Evolutionary conservation across 2,888 invertebrate genomes (phyloP), one percentile per base, ranked within the genome.

Genomic region (Limenitis camilla): DNA sequence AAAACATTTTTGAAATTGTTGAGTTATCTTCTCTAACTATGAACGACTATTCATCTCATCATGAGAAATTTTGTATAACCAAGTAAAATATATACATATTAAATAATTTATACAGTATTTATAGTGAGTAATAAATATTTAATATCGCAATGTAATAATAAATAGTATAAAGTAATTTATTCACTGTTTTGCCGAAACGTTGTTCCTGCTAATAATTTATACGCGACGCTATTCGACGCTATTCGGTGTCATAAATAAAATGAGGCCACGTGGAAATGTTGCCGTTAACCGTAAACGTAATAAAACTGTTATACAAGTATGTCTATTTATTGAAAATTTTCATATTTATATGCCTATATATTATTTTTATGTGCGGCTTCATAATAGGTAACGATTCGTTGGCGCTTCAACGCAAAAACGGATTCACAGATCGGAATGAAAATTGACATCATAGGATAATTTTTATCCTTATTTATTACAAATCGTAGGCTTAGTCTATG

Each of bases 221-320:
- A 53, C 44, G 48, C 52, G 36, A 51, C 46, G 52, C 42, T 52
- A 55, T 60, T 56, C 52, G 36, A 51, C 46, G 52, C 42, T 52
- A 55, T 60, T 56, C 43, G 42, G 52, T 40, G 45, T 49, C 58
- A 52, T 60, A 60, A 58, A 60, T 60, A 58, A 56, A 60, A 55
- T 45, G 41, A 43, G 46, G 59, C 52, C 55, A 52, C 55, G 47
- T 56, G 55, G 40, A 40, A 52, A 46, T 49, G 55, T 52, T 45
- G 46, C 44, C 51, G 40, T 52, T 41, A 49, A 49, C 53, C 52
- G 31, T 32, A 40, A 44, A 45, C 42, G 55, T 44, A 52, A 52
- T 55, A 55, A 55, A 55, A 55, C 49, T 36, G 44, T 49, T 53
- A 40, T 40, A 49, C 40, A 41, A 9, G 44, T 45, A 45, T 45